phyloP scores from a whole-genome alignment of 2,113 vertebrate genomes.

The Engystomops pustulosus region DNA sequence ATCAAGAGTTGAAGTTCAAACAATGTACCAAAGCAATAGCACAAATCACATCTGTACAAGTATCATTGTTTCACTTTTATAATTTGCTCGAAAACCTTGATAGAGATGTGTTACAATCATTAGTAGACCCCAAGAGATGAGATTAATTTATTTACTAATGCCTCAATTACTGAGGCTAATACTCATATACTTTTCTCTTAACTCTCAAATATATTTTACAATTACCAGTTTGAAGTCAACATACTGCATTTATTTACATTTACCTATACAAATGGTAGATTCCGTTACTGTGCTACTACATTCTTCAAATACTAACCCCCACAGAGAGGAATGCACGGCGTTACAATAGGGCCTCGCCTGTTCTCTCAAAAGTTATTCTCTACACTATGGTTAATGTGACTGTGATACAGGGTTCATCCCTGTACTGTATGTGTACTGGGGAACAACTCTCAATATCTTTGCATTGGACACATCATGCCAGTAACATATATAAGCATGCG shows the following conservation, averaged over 20 bases:
- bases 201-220: conserved; percentile 50
- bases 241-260: conserved; percentile 56
- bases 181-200: conserved; percentile 40
- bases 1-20: conserved; percentile 39
- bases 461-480: conserved; percentile 57
- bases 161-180: conserved; percentile 38
- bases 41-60: conserved; percentile 42
- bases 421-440: conserved; percentile 33
- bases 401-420: not conserved
- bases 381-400: conserved; percentile 43
- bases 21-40: conserved; percentile 51
- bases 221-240: conserved; percentile 42
- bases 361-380: not conserved
- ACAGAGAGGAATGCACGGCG: conserved; percentile 1
- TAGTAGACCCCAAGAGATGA: conserved; percentile 46
- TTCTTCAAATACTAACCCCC: conserved; percentile 28
- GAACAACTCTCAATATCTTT: conserved; percentile 51
- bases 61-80: conserved; percentile 46
- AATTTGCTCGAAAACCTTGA: conserved; percentile 47
- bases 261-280: conserved; percentile 44
- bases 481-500: conserved; percentile 58
- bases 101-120: conserved; percentile 53
- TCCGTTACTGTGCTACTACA: conserved; percentile 50
- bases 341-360: conserved; percentile 9
- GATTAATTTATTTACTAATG: conserved; percentile 46